A percentile compares a stretch with the other conserved stretches of the same genome.
Conservation (phyloP, 2,797 vertebrate species). For the Sebastes diploproa region DNA sequence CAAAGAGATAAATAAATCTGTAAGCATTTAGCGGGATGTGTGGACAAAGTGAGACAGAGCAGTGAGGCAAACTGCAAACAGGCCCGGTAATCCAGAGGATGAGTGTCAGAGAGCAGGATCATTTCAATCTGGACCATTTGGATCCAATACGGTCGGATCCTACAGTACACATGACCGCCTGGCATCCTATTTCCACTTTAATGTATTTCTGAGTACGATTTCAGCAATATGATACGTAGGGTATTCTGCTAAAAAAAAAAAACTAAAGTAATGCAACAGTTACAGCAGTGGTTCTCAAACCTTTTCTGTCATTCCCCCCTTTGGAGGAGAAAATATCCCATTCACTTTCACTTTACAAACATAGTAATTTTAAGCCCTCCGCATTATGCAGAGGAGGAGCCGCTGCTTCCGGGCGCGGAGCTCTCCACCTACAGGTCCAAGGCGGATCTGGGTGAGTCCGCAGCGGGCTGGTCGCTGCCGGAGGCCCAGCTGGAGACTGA, state of each 20-base stretch:
- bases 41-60: slow-evolving; percentile 19
- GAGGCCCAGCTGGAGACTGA: no score
- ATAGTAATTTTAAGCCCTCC: no score
- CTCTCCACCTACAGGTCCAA: no score
- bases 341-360: no score
- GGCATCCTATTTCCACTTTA: neutral
- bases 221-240: neutral
- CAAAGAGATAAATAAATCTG: slow-evolving; percentile 50
- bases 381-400: no score
- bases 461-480: no score
- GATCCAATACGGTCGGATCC: neutral
- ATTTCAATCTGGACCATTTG: neutral
- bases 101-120: slow-evolving; percentile 8
- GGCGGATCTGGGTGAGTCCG: no score
- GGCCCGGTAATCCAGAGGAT: neutral
- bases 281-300: neutral
- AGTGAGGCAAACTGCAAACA: slow-evolving; percentile 20
- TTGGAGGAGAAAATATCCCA: no score
- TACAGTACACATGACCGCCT: neutral
- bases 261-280: no score
- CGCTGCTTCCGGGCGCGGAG: no score
- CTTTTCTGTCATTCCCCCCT: no score
- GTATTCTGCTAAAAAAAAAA: neutral
- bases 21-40: slow-evolving; percentile 24
- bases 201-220: neutral